Conservation (phyloP, 2,113 vertebrate species). For the Nycticebus coucang region DNA sequence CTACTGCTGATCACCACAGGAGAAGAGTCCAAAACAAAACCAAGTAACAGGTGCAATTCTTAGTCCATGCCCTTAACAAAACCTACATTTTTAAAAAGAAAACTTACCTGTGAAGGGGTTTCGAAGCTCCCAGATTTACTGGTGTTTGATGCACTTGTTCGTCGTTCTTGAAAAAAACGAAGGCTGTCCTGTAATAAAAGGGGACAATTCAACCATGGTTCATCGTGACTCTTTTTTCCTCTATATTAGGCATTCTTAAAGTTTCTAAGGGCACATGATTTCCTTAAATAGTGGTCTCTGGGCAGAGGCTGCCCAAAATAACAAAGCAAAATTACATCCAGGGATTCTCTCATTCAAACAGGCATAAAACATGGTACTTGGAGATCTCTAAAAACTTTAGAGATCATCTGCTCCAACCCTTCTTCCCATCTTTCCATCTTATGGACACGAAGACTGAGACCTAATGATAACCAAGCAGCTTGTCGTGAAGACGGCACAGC, state of each 20-base stretch:
- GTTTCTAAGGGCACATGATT: neutral
- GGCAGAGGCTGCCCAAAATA: neutral
- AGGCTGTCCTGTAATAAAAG: constrained; percentile 89
- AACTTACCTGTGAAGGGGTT: constrained; percentile 94
- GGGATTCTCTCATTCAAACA: neutral
- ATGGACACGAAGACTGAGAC: neutral
- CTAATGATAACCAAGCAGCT: neutral
- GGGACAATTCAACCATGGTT: neutral
- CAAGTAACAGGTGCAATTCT: neutral
- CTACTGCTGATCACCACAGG: neutral
- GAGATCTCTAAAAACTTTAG: neutral
- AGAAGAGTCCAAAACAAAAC: neutral
- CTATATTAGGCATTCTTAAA: neutral
- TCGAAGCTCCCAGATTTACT: constrained; percentile 96
- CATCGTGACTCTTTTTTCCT: neutral
- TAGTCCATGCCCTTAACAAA: neutral
- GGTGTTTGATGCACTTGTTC: constrained; percentile 92
- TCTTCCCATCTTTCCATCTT: too few species aligned
- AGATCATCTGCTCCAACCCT: neutral
- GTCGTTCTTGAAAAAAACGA: constrained; percentile 93
- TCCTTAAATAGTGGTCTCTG: neutral
- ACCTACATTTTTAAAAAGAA: neutral
- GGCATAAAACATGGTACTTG: neutral
- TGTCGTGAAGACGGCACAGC: neutral
- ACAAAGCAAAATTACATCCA: neutral